phyloP scores from a whole-genome alignment of 2,888 invertebrate genomes.

The Apoderus coryli region DNA sequence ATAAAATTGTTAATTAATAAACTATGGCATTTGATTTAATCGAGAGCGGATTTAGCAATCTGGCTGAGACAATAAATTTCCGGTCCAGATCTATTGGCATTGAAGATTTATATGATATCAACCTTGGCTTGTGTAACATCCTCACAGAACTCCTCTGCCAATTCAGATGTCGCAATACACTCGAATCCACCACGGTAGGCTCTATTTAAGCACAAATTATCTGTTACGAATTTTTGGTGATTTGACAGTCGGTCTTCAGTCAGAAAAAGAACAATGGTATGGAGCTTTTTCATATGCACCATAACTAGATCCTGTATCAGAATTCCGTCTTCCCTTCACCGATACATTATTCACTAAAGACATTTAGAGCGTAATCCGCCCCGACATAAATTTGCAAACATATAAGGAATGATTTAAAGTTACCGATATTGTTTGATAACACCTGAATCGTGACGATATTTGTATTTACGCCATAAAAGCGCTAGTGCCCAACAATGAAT shows the following conservation, averaged over 20 bases:
- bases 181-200: too few relatives aligned
- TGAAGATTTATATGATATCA: constrained; percentile 33
- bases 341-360: constrained; percentile 26
- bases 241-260: too few relatives aligned
- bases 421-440: constrained; percentile 25
- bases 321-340: constrained; percentile 36
- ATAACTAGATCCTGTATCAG: constrained; percentile 32
- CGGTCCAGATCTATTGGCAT: constrained; percentile 33
- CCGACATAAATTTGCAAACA: constrained; percentile 19
- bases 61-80: constrained; percentile 39
- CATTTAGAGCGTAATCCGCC: constrained; percentile 31
- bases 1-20: too few relatives aligned
- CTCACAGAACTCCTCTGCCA: constrained; percentile 5
- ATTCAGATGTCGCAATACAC: too few relatives aligned
- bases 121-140: constrained; percentile 28
- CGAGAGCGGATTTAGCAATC: constrained; percentile 32
- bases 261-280: too few relatives aligned
- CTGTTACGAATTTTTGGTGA: too few relatives aligned
- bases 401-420: constrained; percentile 34
- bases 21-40: constrained; percentile 24
- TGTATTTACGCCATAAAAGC: constrained; percentile 36
- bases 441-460: constrained; percentile 33
- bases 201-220: too few relatives aligned
- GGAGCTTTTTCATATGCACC: too few relatives aligned
- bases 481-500: too few relatives aligned